Percentiles rank a stretch among this genome's conserved stretches.
Conservation (phyloP, 1,140 invertebrate species). For the Bombus difficillimus region DNA sequence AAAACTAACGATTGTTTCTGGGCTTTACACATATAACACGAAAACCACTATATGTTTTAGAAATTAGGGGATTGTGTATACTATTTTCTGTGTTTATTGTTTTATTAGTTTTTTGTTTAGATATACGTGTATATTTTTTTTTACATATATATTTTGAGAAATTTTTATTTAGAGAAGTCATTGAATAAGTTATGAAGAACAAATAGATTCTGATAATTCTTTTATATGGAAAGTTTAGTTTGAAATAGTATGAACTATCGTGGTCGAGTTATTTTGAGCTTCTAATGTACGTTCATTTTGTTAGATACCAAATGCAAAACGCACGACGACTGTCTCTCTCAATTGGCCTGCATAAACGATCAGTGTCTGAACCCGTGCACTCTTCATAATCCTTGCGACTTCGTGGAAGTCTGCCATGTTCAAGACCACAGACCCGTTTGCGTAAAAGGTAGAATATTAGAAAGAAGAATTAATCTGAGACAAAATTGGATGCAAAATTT, state of each 20-base stretch:
- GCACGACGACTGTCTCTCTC: slow-evolving; percentile 88
- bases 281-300: slow-evolving; percentile 69
- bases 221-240: not conserved
- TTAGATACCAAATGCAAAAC: slow-evolving; percentile 88
- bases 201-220: not conserved
- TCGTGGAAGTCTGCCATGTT: slow-evolving; percentile 88
- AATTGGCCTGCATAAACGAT: slow-evolving; percentile 90
- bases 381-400: slow-evolving; percentile 86
- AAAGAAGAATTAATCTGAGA: not conserved
- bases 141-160: not conserved
- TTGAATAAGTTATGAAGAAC: not conserved
- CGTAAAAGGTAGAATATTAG: slow-evolving; percentile 85
- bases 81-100: slow-evolving; percentile 53
- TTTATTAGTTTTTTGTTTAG: slow-evolving; percentile 40
- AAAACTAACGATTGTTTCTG: slow-evolving; percentile 52
- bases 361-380: slow-evolving; percentile 90
- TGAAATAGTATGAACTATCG: not conserved
- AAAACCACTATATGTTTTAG: slow-evolving; percentile 58
- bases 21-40: slow-evolving; percentile 66
- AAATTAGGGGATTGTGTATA: slow-evolving; percentile 40
- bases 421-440: slow-evolving; percentile 91
- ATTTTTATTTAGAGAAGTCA: not conserved
- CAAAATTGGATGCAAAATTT: not conserved
- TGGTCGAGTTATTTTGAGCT: slow-evolving; percentile 28
- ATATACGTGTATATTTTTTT: slow-evolving; percentile 37